Conservation (phyloP, 1,140 invertebrate species). For the Anadara kagoshimensis region DNA sequence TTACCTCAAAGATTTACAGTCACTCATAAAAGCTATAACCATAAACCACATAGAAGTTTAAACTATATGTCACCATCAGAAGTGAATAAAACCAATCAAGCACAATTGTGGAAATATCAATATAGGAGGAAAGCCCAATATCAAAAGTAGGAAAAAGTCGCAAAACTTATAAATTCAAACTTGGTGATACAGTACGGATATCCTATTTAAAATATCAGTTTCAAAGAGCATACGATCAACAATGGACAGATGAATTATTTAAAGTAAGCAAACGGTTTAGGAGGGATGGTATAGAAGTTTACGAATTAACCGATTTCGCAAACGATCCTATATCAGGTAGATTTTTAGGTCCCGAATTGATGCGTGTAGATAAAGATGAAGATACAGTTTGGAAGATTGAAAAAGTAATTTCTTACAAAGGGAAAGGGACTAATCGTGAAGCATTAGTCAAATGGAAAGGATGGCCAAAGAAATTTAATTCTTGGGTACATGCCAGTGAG, state of each 20-base stretch:
- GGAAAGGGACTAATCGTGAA: background rate
- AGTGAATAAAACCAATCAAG: conserved; percentile 9
- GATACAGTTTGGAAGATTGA: conserved; percentile 25
- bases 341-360: conserved; percentile 16
- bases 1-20: background rate
- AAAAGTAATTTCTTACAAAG: background rate
- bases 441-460: conserved; percentile 10
- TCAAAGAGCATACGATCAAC: conserved; percentile 28
- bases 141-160: background rate
- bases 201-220: conserved; percentile 27
- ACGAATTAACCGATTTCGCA: conserved; percentile 29
- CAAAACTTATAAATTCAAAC: conserved; percentile 25
- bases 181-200: conserved; percentile 32
- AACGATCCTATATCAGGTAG: conserved; percentile 10
- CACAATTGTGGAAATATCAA: conserved; percentile 19
- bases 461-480: conserved; percentile 2
- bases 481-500: background rate
- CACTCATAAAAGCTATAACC: conserved; percentile 10
- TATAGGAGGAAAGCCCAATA: background rate
- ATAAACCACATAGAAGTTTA: conserved; percentile 21
- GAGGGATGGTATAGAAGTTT: conserved; percentile 24
- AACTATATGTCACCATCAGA: conserved; percentile 18
- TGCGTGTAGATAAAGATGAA: conserved; percentile 18
- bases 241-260: conserved; percentile 37
- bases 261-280: conserved; percentile 26